Evolutionary conservation across 2,888 invertebrate genomes (phyloP).

Genomic region (Capitulum mitella): DNA sequence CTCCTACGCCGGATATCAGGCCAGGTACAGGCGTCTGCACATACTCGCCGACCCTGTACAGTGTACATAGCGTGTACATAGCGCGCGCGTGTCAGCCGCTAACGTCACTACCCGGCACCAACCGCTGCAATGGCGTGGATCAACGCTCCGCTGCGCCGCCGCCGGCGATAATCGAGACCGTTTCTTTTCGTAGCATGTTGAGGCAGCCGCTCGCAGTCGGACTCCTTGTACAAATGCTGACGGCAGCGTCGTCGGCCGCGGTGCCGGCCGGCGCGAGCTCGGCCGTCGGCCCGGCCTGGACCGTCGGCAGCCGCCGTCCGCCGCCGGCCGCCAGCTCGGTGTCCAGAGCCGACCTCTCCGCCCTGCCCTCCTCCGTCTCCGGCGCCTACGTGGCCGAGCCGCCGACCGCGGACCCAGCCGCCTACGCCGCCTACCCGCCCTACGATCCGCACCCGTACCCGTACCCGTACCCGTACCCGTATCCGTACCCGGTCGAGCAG

Average conservation of each 20-base stretch:
- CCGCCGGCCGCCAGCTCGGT: not conserved
- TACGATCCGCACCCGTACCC: not conserved
- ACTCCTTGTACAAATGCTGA: not conserved
- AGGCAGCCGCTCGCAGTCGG: not conserved
- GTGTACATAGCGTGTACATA: not conserved
- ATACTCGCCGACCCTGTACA: not conserved
- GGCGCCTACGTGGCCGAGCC: not conserved
- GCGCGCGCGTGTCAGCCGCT: not conserved
- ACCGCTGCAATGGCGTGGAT: not conserved
- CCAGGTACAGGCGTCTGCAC: not conserved
- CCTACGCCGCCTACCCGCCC: not conserved
- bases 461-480: not conserved
- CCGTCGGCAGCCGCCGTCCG: not conserved
- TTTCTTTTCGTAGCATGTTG: not conserved
- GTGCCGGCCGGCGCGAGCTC: not conserved
- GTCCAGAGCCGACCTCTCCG: not conserved
- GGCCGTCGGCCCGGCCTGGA: not conserved
- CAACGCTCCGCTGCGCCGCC: not conserved
- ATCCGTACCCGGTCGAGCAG: no score
- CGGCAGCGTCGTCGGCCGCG: not conserved
- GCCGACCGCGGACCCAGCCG: not conserved
- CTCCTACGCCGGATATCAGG: slow-evolving; percentile 17
- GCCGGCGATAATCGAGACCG: not conserved
- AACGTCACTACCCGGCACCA: not conserved
- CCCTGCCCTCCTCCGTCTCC: not conserved